Evolutionary conservation across 2,888 invertebrate genomes (phyloP), one percentile per base, ranked within the genome.

Genomic region (Calameuta idolon): DNA sequence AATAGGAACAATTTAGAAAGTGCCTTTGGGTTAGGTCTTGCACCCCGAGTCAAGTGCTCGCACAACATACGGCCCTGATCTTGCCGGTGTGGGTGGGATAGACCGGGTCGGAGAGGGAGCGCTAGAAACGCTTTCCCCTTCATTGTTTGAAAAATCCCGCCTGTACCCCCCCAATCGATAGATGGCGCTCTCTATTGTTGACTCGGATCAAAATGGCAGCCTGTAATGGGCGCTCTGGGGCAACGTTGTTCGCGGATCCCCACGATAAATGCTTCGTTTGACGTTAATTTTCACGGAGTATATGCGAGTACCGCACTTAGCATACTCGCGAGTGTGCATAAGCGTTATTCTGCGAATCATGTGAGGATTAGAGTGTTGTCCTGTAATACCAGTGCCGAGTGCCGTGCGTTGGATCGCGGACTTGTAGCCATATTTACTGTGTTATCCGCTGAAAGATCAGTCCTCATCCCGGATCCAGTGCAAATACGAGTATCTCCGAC

Each of bases 151-250:
- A 85, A 85, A 84, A 83, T 85, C 84, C 84, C 85, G 84, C 84
- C 80, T 79, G 78, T 79, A 69, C 79, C 3, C 76, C 77, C 76
- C 82, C 81, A 89, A 89, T 89, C 90, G 90, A 91, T 93, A 95
- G 94, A 94, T 94, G 94, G 94, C 94, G 94, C 93, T 87, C 85
- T 91, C 90, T 93, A 94, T 94, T 94, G 94, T 94, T 94, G 93
- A 85, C 83, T 88, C 77, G 83, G 81, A 86, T 86, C 85, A 88
- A 89, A 89, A 89, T 89, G 89, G 89, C 85, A 85, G 87, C 86
- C 84, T 85, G 82, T 88, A 88, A 89, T 89, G 85, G 83, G 83
- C 82, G 85, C 84, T 87, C 81, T 81, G 85, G 82, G 83, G 81
- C 83, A 85, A 87, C 84, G 85, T 86, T 86, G 86, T 84, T 86